Percentiles rank a stretch among this genome's conserved stretches.
These are phyloP conservation scores for Cavia aperea DNA, from an alignment of 2,113 vertebrate genomes.

Conservation along the genomic window DNA sequence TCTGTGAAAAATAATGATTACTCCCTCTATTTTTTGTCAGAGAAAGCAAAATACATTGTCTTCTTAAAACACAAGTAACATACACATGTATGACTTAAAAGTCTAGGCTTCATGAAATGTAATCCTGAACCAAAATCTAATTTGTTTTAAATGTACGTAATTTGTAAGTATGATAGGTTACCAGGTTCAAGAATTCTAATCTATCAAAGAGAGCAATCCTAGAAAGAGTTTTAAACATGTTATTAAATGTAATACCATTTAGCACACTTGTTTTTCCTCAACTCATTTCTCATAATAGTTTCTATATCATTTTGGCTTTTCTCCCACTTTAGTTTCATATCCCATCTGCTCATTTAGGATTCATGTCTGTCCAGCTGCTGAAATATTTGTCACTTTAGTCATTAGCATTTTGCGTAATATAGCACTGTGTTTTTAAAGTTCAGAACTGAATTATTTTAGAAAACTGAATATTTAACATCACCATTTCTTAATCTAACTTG, in stretches of 20 bases:
- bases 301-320: conserved; percentile 62
- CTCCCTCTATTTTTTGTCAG: conserved; percentile 9
- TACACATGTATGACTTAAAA: conserved; percentile 27
- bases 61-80: background rate
- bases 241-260: conserved; percentile 50
- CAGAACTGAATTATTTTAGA: conserved; percentile 61
- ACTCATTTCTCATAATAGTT: conserved; percentile 61
- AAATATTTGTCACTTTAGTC: conserved; percentile 67
- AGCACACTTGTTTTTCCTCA: conserved; percentile 58
- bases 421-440: conserved; percentile 64
- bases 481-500: conserved; percentile 55
- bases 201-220: conserved; percentile 50
- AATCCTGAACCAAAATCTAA: conserved; percentile 25
- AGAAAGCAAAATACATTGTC: conserved; percentile 25
- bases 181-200: conserved; percentile 36
- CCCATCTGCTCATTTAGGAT: conserved; percentile 69
- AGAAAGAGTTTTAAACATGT: conserved; percentile 54
- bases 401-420: conserved; percentile 64
- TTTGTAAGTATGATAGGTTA: conserved; percentile 12
- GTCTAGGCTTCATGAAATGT: conserved; percentile 1
- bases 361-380: conserved; percentile 69
- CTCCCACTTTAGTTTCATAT: conserved; percentile 63
- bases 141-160: conserved; percentile 42
- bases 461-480: conserved; percentile 55
- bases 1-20: conserved; percentile 29